phyloP scores from a whole-genome alignment of 2,113 vertebrate genomes.

The Machaerirhynchus nigripectus region DNA sequence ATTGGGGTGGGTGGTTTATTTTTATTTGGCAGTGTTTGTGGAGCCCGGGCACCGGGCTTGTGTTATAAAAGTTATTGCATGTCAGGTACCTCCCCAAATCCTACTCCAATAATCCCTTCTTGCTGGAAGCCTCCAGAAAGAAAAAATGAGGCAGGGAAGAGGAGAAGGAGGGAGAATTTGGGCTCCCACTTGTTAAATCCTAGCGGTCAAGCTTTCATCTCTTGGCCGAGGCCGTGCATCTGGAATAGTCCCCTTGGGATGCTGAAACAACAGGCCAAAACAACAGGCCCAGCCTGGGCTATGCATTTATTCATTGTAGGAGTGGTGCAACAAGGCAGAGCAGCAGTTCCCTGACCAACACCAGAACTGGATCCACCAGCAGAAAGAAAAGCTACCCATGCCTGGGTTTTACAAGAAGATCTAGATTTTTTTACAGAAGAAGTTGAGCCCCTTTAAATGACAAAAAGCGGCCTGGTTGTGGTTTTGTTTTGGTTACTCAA shows the following conservation, averaged over 20 bases:
- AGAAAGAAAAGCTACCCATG: background rate
- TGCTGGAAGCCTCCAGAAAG: background rate
- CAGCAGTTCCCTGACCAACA: background rate
- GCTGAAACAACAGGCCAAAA: background rate
- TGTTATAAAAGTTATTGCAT: background rate
- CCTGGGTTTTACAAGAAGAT: background rate
- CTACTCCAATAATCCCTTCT: background rate
- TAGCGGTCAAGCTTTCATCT: background rate
- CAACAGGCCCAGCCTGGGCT: background rate
- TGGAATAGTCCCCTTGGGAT: background rate
- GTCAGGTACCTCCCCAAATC: constrained; percentile 12
- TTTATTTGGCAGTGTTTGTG: background rate
- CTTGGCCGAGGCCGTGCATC: background rate
- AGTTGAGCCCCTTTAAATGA: background rate
- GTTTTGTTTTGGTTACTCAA: background rate
- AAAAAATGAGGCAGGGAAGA: background rate
- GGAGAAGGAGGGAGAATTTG: background rate
- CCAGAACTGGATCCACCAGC: background rate
- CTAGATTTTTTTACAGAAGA: background rate
- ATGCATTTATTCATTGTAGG: fast-evolving
- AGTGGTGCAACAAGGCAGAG: background rate
- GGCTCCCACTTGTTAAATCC: background rate
- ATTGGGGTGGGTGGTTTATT: background rate
- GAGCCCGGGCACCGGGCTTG: background rate
- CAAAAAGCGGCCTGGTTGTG: background rate